phyloP scores from a whole-genome alignment of 2,113 vertebrate genomes.

The Lipotes vexillifer region DNA sequence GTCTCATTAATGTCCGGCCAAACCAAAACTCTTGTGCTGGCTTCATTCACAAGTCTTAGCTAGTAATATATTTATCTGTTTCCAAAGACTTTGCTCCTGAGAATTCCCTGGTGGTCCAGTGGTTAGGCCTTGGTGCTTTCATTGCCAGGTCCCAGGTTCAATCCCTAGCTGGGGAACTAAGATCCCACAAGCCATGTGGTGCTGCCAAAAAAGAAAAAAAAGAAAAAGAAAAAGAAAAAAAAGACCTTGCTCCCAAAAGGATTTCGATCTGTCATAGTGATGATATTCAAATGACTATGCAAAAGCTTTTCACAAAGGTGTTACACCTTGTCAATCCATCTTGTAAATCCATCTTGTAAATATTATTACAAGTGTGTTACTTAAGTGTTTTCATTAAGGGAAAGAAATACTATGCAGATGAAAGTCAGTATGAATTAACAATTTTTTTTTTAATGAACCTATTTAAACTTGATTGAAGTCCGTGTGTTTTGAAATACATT shows the following conservation, averaged over 20 bases:
- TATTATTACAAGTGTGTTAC: neutral
- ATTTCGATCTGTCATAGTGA: neutral
- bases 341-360: neutral
- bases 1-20: neutral
- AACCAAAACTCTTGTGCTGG: neutral
- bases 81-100: neutral
- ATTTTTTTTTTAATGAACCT: neutral
- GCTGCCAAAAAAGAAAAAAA: fast-evolving
- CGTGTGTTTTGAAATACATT: neutral
- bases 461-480: neutral
- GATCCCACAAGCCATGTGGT: neutral
- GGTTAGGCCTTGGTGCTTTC: neutral
- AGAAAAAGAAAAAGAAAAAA: neutral
- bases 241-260: neutral
- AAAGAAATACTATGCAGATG: neutral
- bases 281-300: neutral
- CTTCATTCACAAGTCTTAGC: neutral
- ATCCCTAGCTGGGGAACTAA: neutral
- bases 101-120: neutral
- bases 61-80: neutral
- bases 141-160: neutral
- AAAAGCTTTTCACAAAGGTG: neutral
- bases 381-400: neutral
- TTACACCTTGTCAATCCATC: neutral
- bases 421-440: neutral